phyloP scores from a whole-genome alignment of 2,888 invertebrate genomes.

The Cosmorhoe ocellata region DNA sequence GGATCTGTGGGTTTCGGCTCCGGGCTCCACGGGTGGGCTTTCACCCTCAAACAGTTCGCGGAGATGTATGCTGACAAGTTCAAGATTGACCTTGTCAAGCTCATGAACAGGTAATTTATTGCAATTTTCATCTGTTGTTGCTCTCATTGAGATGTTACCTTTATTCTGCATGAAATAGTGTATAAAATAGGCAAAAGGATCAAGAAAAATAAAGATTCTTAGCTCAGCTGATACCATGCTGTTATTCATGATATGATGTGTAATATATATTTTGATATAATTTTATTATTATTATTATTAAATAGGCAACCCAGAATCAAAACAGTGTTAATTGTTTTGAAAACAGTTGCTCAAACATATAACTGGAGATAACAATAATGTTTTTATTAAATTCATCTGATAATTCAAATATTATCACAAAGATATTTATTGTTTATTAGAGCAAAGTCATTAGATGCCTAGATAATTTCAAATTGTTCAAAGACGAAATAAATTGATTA shows the following conservation, averaged over 20 bases:
- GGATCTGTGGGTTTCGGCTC: constrained; percentile 99
- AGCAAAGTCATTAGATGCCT: no score
- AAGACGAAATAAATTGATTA: not conserved
- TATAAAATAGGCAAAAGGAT: no score
- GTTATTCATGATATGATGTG: no score
- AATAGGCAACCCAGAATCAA: not conserved
- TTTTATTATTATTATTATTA: not conserved
- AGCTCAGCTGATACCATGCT: no score
- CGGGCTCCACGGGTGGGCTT: constrained; percentile 99
- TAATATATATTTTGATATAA: no score
- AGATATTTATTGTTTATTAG: no score
- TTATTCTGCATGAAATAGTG: no score
- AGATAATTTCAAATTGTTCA: no score
- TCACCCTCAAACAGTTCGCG: constrained; percentile 99
- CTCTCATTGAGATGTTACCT: no score
- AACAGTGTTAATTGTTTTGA: not conserved
- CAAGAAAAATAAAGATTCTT: no score
- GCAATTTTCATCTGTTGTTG: not conserved
- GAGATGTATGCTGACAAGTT: constrained; percentile 99
- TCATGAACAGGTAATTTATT: constrained; percentile 91
- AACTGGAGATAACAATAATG: not conserved
- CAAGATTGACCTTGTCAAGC: constrained; percentile 97
- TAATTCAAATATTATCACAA: no score
- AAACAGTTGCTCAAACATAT: not conserved
- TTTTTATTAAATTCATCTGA: no score